These are phyloP conservation scores for Cercopithecus hamlyni DNA, from an alignment of 2,797 vertebrate genomes.

Conservation along the genomic window DNA sequence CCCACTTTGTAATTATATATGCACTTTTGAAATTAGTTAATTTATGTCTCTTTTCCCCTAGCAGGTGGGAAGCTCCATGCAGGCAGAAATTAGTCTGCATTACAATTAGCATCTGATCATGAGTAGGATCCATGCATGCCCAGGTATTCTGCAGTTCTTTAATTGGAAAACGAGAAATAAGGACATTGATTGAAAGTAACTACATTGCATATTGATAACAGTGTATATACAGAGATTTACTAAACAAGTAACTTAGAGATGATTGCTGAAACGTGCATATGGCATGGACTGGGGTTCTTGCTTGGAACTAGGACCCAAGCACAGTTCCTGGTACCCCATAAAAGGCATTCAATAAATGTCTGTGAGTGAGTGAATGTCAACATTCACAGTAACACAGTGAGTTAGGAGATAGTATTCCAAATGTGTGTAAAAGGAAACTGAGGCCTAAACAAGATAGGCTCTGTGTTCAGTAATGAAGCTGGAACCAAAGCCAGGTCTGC, in stretches of 20 bases:
- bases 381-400: rapidly evolving
- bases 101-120: no score
- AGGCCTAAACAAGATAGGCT: not conserved
- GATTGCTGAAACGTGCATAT: rapidly evolving
- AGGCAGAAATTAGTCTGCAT: not conserved
- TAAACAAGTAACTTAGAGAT: rapidly evolving
- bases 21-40: not conserved
- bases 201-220: rapidly evolving
- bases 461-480: rapidly evolving
- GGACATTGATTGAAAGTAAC: not conserved
- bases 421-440: rapidly evolving
- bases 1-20: rapidly evolving
- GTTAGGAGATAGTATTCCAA: not conserved
- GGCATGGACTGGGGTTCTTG: rapidly evolving
- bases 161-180: not conserved
- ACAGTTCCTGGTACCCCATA: rapidly evolving
- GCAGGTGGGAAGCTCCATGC: rapidly evolving
- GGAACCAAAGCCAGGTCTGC: not conserved
- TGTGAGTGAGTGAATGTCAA: not conserved
- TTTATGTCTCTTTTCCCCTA: not conserved
- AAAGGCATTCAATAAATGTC: rapidly evolving
- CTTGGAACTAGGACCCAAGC: not conserved
- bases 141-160: not conserved
- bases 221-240: rapidly evolving
- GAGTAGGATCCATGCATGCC: not conserved